phyloP scores from a whole-genome alignment of 2,888 invertebrate species.

The Trachelus tabidus region DNA sequence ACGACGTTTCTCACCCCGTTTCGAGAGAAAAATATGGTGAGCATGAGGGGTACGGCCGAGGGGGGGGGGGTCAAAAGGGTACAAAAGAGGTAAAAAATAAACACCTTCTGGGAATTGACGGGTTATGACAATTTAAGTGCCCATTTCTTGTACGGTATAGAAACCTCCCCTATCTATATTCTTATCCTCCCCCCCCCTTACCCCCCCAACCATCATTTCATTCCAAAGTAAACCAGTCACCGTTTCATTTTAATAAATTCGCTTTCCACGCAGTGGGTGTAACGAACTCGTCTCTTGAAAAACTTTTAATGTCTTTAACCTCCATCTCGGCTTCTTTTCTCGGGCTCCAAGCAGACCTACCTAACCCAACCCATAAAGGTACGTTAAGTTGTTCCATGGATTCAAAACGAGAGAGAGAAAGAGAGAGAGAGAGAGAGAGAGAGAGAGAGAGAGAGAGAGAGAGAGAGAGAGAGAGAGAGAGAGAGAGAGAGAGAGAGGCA shows the following conservation, averaged over 20 bases:
- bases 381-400: no score
- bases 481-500: no score
- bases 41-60: background rate
- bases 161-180: no score
- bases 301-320: background rate
- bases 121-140: conserved; percentile 41
- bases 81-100: conserved; percentile 20
- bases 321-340: background rate
- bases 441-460: no score
- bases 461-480: no score
- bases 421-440: no score
- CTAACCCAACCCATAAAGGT: no score
- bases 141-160: conserved; percentile 22
- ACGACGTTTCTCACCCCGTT: conserved; percentile 13
- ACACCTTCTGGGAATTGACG: conserved; percentile 28
- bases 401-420: background rate
- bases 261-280: background rate
- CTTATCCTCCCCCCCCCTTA: no score
- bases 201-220: no score
- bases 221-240: background rate
- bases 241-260: conserved; percentile 23
- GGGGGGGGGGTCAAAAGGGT: conserved; percentile 6
- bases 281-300: background rate
- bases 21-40: background rate
- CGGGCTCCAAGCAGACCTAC: background rate